Percentiles rank a stretch among this genome's conserved stretches.
phyloP scores from a whole-genome alignment of 2,113 vertebrate species.

The Anas platyrhynchos region DNA sequence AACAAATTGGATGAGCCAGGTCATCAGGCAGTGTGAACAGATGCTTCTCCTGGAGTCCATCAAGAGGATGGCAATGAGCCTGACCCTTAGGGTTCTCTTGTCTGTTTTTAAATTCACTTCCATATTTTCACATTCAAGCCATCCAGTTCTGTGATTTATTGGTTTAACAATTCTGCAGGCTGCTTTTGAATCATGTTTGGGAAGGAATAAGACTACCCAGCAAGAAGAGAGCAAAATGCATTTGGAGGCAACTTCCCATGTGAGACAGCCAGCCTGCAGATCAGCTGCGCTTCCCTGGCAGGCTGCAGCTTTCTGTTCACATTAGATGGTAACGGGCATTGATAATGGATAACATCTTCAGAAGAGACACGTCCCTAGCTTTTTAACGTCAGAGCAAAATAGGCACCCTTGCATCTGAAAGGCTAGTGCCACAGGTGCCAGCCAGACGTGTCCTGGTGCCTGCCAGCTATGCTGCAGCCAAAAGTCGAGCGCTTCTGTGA shows the following conservation, averaged over 20 bases:
- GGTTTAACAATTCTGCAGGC: neutral
- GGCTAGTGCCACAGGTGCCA: neutral
- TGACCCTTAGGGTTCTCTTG: neutral
- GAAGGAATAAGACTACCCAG: neutral
- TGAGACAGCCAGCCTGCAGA: neutral
- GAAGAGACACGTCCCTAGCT: neutral
- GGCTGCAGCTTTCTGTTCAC: neutral
- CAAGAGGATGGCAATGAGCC: neutral
- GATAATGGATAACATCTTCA: neutral
- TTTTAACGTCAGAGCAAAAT: neutral
- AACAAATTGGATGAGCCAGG: neutral
- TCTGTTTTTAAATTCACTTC: neutral
- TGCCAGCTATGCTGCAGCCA: fast-evolving
- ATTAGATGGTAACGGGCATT: neutral
- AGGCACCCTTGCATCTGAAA: neutral
- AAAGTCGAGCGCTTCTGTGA: neutral
- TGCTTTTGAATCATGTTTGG: neutral
- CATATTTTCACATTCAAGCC: neutral
- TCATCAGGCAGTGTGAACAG: neutral
- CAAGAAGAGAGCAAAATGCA: neutral
- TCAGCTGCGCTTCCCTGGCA: neutral
- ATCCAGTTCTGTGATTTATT: neutral
- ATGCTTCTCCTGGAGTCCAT: neutral
- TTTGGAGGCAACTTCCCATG: neutral
- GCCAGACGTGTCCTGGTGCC: neutral